Conservation (phyloP, 2,888 invertebrate species). For the Eilema griseolum region DNA sequence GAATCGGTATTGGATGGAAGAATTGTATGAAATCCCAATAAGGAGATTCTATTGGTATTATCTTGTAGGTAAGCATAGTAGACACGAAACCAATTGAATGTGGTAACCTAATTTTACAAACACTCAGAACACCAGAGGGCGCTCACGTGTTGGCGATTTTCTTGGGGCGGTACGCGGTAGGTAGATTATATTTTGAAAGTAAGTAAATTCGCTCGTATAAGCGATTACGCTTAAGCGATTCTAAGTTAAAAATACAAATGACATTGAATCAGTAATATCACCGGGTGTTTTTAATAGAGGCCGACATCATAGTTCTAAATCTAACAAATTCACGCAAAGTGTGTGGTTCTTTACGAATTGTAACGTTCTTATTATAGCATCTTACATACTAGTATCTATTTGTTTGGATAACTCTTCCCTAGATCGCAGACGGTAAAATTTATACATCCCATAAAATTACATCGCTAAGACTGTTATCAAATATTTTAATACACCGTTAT, state of each 20-base stretch:
- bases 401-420: conserved; percentile 49
- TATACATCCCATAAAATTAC: conserved; percentile 33
- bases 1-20: too few relatives aligned
- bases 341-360: conserved; percentile 28
- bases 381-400: conserved; percentile 46
- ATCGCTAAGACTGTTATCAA: conserved; percentile 30
- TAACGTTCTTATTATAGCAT: conserved; percentile 50
- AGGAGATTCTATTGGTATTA: too few relatives aligned
- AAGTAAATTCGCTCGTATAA: background rate
- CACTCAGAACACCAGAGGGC: too few relatives aligned
- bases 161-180: too few relatives aligned
- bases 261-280: background rate
- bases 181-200: too few relatives aligned
- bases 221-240: background rate
- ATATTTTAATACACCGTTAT: background rate
- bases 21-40: too few relatives aligned
- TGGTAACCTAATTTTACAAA: too few relatives aligned
- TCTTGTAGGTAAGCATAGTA: too few relatives aligned
- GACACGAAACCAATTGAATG: too few relatives aligned
- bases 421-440: conserved; percentile 45
- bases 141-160: too few relatives aligned
- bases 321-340: conserved; percentile 14
- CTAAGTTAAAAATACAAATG: background rate
- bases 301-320: background rate
- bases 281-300: background rate